Evolutionary conservation across 2,888 invertebrate genomes (phyloP).

Genomic region (Rhagium mordax): DNA sequence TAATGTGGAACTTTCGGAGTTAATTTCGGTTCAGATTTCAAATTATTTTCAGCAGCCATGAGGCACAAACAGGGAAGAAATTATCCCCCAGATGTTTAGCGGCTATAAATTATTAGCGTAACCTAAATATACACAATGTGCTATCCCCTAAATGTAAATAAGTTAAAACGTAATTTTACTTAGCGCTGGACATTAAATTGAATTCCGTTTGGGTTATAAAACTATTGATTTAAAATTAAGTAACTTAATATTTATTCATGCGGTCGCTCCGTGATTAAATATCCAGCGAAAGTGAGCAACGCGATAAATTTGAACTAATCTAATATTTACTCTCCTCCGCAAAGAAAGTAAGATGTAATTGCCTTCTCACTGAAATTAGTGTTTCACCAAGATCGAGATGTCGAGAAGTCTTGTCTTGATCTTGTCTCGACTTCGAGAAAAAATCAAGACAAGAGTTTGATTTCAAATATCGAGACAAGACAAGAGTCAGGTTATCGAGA

Average conservation of each 20-base stretch:
- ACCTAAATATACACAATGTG: constrained; percentile 9
- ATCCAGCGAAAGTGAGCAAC: not conserved
- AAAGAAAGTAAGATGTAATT: not conserved
- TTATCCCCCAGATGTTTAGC: constrained; percentile 8
- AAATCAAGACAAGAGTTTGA: too few relatives aligned
- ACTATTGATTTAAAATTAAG: not conserved
- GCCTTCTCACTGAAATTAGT: not conserved
- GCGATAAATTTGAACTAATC: not conserved
- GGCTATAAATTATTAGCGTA: constrained; percentile 14
- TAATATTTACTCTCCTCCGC: not conserved
- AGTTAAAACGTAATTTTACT: not conserved
- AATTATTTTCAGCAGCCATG: constrained; percentile 12
- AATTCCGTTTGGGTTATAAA: not conserved
- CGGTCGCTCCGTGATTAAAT: not conserved
- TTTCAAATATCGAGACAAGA: too few relatives aligned
- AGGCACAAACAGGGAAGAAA: constrained; percentile 9
- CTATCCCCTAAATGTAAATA: not conserved
- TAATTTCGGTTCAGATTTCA: constrained; percentile 9
- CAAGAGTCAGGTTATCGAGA: too few relatives aligned
- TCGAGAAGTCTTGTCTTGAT: too few relatives aligned
- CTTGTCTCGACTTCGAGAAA: too few relatives aligned
- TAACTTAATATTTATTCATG: not conserved
- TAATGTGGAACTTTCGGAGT: constrained; percentile 6
- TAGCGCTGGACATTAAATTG: not conserved
- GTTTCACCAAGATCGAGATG: too few relatives aligned